phyloP scores from a whole-genome alignment of 2,888 invertebrate species.

The Ecdyonurus torrentis region DNA sequence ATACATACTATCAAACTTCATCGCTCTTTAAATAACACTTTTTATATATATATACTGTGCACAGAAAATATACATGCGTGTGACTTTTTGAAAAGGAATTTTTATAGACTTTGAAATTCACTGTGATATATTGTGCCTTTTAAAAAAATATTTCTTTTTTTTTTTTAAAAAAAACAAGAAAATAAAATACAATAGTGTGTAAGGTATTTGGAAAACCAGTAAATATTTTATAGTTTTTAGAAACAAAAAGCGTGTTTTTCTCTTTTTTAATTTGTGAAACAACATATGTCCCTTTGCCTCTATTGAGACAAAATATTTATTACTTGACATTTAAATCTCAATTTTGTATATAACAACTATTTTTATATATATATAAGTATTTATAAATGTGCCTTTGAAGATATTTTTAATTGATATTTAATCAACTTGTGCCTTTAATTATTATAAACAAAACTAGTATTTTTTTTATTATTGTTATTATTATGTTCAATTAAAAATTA shows the following conservation, averaged over 20 bases:
- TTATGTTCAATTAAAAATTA: not conserved
- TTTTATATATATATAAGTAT: no score
- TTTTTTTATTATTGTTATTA: not conserved
- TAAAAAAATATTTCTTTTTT: not conserved
- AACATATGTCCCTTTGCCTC: no score
- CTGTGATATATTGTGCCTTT: not conserved
- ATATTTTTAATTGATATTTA: no score
- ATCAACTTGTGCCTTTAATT: no score
- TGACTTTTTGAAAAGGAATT: not conserved
- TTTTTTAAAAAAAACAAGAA: not conserved
- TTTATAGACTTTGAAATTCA: not conserved
- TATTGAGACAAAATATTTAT: no score
- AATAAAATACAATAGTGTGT: not conserved
- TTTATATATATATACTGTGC: not conserved
- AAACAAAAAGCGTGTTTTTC: no score
- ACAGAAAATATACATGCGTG: not conserved
- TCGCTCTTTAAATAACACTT: not conserved
- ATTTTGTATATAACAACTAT: not conserved
- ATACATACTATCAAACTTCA: no score
- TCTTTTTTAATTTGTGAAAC: no score
- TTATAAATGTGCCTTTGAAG: no score
- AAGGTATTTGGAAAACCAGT: no score
- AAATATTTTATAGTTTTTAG: no score
- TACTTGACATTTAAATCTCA: not conserved
- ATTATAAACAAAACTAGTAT: not conserved